Evolutionary conservation across 2,113 vertebrate genomes (phyloP).

Genomic region (Syngnathus scovelli): DNA sequence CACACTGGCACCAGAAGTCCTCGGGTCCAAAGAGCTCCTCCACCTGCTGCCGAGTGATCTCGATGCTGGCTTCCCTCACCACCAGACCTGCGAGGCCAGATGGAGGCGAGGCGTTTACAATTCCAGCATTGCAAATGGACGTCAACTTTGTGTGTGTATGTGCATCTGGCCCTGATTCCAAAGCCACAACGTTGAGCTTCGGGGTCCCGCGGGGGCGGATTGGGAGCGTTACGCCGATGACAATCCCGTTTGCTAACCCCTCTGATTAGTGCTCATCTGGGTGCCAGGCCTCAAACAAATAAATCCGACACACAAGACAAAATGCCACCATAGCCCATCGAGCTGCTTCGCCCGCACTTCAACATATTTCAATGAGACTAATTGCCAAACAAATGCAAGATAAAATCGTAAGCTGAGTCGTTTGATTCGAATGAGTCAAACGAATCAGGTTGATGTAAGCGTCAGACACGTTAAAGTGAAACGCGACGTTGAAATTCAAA

Average conservation of each 20-base stretch:
- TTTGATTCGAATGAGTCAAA: background rate
- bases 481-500: slow-evolving; percentile 13
- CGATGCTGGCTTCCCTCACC: slow-evolving; percentile 95
- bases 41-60: slow-evolving; percentile 95
- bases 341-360: background rate
- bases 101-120: background rate
- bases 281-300: slow-evolving; percentile 60
- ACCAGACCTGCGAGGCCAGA: slow-evolving; percentile 79
- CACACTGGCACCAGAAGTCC: slow-evolving; percentile 99
- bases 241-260: slow-evolving; percentile 73
- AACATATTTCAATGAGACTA: background rate
- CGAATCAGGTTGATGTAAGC: no score
- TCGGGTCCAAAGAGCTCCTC: slow-evolving; percentile 94
- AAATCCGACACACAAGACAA: slow-evolving; percentile 52
- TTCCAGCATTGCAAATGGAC: background rate
- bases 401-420: background rate
- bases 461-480: background rate
- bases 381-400: no score
- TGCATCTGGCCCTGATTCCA: slow-evolving; percentile 31
- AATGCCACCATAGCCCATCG: slow-evolving; percentile 42
- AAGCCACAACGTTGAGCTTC: slow-evolving; percentile 44
- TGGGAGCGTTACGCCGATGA: slow-evolving; percentile 54
- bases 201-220: slow-evolving; percentile 56
- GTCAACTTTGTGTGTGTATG: slow-evolving; percentile 1
- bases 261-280: slow-evolving; percentile 71